phyloP scores from a whole-genome alignment of 2,888 invertebrate genomes.

The Eristalis pertinax region DNA sequence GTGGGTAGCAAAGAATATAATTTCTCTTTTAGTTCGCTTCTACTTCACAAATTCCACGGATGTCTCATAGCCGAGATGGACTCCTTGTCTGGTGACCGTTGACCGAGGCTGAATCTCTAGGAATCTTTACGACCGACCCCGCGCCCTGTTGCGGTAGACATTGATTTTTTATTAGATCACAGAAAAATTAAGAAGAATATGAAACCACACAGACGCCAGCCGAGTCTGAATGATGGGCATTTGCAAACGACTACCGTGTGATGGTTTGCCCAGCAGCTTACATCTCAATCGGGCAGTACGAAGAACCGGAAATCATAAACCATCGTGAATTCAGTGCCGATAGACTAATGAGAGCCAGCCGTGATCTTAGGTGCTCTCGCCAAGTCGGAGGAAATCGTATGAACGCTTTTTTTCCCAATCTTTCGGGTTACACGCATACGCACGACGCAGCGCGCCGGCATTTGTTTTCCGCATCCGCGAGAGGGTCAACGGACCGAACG shows the following conservation, averaged over 20 bases:
- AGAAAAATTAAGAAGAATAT: constrained; percentile 22
- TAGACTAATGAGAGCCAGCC: neutral
- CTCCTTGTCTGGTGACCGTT: neutral
- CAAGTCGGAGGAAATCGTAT: neutral
- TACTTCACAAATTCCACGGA: constrained; percentile 26
- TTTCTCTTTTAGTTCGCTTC: constrained; percentile 21
- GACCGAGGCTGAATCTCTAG: neutral
- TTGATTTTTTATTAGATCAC: constrained; percentile 38
- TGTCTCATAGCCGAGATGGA: constrained; percentile 28
- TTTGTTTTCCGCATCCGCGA: constrained; percentile 14
- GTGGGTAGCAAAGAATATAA: constrained; percentile 39
- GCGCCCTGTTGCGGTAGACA: constrained; percentile 1
- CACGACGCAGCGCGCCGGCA: neutral
- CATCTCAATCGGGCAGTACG: constrained; percentile 41
- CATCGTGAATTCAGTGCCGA: constrained; percentile 29
- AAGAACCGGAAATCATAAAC: constrained; percentile 49
- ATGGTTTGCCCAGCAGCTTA: constrained; percentile 26
- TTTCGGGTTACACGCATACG: neutral
- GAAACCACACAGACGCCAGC: neutral
- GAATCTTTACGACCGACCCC: constrained; percentile 26
- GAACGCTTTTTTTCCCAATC: constrained; percentile 9
- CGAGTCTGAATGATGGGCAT: neutral
- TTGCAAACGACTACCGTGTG: neutral
- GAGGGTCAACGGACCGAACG: constrained; percentile 53
- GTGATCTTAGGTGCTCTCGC: constrained; percentile 3